Base-by-base conservation (phyloP, 2,797 vertebrate genomes). In the Pygocentrus nattereri region DNA sequence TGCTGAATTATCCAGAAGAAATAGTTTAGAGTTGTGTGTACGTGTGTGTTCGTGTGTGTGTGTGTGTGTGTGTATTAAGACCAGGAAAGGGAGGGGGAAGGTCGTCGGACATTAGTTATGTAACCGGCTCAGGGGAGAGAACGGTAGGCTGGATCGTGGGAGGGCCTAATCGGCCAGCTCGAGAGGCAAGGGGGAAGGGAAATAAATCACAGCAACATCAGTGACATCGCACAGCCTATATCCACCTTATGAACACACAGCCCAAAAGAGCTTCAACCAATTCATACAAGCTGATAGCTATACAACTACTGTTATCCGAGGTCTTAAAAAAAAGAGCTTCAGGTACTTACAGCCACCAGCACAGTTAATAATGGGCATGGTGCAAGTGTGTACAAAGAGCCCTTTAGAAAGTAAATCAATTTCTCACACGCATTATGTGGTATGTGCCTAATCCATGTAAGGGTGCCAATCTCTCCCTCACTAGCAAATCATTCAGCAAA, bases 41-140 rank as follows among this genome's bases (percentile, higher is more conserved):
- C 83, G 61, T 56, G 65, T 68, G 61, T 83, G 34, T 69, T 54
- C 78, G 50, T 70, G 30, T 61, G 54, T 83, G 23, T 81, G 54
- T 73, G 74, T 73, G 41, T 84, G 41, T 78, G 21, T 76, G 73
- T 71, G 27, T 50, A 27, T 64, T 13, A 58, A 59, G 62, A 56
- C 18, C 59, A 81, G 70, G 71, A 61, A 81, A 81, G 78, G 84
- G 74, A 81, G 25, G 84, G 49, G 69, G 77, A 61, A 83, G 73
- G 56, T 86, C 71, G 84, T 38, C 78, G 80, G 70, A 79, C 78
- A 81, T 78, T 81, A 82, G 76, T 87, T 86, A 88, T 87, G 87
- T 85, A 88, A 85, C 83, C n/a, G 64, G 74, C 81, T 85, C 80
- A 69, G 68, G 79, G 86, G 74, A 84, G 50, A 50, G 76, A 67